Percentiles rank a stretch among this genome's conserved stretches.
These are phyloP conservation scores for Typhlomys cinereus DNA, from an alignment of 2,113 vertebrate species.

Conservation along the genomic window DNA sequence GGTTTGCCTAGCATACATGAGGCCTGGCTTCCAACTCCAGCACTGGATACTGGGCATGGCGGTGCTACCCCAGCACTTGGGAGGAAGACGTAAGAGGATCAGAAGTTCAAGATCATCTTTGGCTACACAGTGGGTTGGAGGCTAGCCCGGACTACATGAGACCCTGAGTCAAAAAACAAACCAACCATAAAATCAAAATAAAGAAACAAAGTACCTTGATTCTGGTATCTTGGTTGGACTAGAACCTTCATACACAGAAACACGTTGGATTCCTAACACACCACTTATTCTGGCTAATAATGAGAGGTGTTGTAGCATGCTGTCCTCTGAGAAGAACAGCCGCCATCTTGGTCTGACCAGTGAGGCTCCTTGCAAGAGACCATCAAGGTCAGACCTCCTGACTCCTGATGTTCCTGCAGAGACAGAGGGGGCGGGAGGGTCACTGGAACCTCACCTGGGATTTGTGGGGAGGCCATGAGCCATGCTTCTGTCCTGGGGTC, in stretches of 20 bases:
- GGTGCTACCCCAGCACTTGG: background rate
- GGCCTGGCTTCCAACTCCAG: background rate
- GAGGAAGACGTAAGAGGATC: background rate
- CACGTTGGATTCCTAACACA: too few relatives aligned
- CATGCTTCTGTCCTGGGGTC: too few relatives aligned
- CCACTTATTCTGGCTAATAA: background rate
- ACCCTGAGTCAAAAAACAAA: background rate
- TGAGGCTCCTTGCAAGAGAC: too few relatives aligned
- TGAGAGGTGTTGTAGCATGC: background rate
- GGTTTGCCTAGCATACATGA: background rate
- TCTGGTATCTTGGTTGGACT: background rate
- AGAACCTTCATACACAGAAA: fast-evolving
- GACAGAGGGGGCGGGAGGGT: too few relatives aligned
- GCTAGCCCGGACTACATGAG: background rate
- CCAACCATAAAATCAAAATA: background rate
- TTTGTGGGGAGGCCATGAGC: too few relatives aligned
- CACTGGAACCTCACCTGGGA: too few relatives aligned
- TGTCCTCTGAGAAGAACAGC: too few relatives aligned
- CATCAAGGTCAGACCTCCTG: too few relatives aligned
- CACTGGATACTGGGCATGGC: background rate
- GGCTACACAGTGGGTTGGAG: background rate
- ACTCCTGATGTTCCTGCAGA: too few relatives aligned
- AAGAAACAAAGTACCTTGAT: background rate
- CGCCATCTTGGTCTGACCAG: too few relatives aligned
- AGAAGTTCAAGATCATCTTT: background rate